Conservation (phyloP, 1,140 invertebrate genomes). For the Euwallacea fornicatus region DNA sequence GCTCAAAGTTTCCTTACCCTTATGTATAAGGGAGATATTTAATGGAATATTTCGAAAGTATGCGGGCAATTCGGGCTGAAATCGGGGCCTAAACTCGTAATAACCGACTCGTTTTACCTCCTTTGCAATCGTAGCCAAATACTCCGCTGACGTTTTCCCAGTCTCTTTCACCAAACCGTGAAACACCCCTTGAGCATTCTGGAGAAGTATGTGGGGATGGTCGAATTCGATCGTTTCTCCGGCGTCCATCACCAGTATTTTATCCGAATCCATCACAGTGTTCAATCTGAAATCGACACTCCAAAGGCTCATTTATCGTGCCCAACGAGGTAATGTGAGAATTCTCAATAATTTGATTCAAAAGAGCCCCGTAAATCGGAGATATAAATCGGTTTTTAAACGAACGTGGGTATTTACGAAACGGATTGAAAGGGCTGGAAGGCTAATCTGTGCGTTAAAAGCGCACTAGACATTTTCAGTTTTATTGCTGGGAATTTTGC, state of each 20-base stretch:
- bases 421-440: no score
- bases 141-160: conserved; percentile 52
- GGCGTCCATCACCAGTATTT: conserved; percentile 60
- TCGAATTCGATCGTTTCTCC: conserved; percentile 68
- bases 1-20: no score
- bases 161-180: conserved; percentile 57
- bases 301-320: background rate
- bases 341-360: conserved; percentile 8
- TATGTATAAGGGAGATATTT: no score
- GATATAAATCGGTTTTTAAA: conserved; percentile 7
- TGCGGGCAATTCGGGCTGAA: no score
- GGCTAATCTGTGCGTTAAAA: no score
- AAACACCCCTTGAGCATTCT: conserved; percentile 56
- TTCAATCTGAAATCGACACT: conserved; percentile 50
- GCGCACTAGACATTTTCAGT: no score
- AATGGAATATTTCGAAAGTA: no score
- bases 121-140: conserved; percentile 53
- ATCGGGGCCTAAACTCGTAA: no score
- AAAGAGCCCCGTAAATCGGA: background rate
- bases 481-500: no score
- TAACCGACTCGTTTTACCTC: conserved; percentile 41
- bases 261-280: conserved; percentile 60
- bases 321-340: background rate
- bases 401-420: background rate
- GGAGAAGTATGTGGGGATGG: conserved; percentile 64